Conservation (phyloP, 2,888 invertebrate genomes). For the Lepas anatifera region DNA sequence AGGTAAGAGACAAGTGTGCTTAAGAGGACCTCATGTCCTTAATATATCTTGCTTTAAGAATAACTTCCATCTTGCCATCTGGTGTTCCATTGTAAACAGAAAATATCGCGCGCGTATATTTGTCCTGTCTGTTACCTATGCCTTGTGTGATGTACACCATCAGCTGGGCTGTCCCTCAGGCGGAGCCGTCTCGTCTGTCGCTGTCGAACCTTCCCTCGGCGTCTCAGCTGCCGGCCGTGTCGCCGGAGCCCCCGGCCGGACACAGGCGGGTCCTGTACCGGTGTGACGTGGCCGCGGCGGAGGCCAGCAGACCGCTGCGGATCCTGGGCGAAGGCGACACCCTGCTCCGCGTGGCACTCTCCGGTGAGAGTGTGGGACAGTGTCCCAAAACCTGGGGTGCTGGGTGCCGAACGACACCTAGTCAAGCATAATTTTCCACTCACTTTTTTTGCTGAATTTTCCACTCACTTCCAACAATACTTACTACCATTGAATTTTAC, state of each 20-base stretch:
- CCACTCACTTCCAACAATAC: no score
- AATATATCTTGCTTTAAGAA: neutral
- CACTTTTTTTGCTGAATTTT: no score
- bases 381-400: no score
- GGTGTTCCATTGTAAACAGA: no score
- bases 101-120: no score
- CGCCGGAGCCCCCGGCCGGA: neutral
- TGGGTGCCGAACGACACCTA: no score
- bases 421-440: no score
- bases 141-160: neutral
- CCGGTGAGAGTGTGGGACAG: no score
- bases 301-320: neutral
- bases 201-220: neutral
- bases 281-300: neutral
- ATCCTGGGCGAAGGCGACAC: neutral
- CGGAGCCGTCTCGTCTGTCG: neutral
- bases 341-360: neutral
- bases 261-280: neutral
- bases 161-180: neutral
- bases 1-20: no score
- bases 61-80: neutral
- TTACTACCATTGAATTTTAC: no score
- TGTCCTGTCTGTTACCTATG: neutral
- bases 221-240: neutral
- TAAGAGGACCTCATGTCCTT: neutral